A percentile compares a stretch with the other conserved stretches of the same genome.
Conservation (phyloP, 2,113 vertebrate species). For the Spizaetus ornatus region DNA sequence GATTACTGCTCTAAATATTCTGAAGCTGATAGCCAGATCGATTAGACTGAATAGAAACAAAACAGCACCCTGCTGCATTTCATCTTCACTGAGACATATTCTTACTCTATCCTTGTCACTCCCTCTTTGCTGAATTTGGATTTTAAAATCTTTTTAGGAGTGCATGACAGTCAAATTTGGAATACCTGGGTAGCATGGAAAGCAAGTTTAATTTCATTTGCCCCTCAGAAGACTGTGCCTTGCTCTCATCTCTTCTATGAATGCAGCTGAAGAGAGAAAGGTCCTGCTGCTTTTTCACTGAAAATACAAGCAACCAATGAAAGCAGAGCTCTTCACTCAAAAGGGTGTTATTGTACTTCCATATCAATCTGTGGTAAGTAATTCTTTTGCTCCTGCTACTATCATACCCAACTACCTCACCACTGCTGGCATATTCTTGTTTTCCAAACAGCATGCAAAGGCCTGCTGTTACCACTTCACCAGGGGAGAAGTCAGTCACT, state of each 20-base stretch:
- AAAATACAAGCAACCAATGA: neutral
- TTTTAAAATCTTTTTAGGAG: neutral
- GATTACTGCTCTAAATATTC: neutral
- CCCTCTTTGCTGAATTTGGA: neutral
- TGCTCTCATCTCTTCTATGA: neutral
- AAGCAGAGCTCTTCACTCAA: neutral
- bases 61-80: neutral
- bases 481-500: neutral
- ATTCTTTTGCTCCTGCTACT: neutral
- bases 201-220: neutral
- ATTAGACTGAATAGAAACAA: neutral
- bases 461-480: neutral
- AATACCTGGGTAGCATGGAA: neutral
- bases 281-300: neutral
- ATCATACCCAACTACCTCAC: neutral
- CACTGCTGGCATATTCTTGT: neutral
- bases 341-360: neutral
- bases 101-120: neutral
- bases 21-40: neutral
- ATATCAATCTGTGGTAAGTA: accelerated
- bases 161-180: neutral
- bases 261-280: neutral
- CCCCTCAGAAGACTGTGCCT: neutral
- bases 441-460: neutral
- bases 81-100: neutral